phyloP scores from a whole-genome alignment of 2,797 vertebrate genomes.

The Ptychadena robeensis region DNA sequence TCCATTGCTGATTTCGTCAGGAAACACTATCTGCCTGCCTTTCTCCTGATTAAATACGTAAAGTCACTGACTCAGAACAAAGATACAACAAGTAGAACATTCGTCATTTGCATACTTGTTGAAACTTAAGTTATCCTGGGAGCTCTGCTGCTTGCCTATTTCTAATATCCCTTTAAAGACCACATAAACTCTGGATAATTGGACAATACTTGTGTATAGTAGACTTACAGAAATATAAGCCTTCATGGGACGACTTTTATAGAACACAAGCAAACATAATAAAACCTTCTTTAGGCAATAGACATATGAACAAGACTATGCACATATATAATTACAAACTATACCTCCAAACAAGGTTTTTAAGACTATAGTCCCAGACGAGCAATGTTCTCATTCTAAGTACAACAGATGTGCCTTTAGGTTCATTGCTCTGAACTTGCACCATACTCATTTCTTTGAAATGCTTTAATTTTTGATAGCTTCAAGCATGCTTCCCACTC shows the following conservation, averaged over 20 bases:
- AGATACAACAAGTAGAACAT: not conserved
- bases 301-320: not conserved
- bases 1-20: not conserved
- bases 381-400: not conserved
- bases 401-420: not conserved
- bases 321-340: not conserved
- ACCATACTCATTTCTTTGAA: not conserved
- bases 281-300: too few relatives aligned
- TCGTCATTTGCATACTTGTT: not conserved
- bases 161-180: too few relatives aligned
- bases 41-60: not conserved
- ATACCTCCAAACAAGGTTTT: not conserved
- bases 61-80: not conserved
- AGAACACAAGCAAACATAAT: too few relatives aligned
- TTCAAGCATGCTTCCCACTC: not conserved
- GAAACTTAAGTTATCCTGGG: not conserved
- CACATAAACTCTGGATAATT: not conserved
- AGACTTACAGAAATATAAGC: too few relatives aligned
- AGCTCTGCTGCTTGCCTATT: not conserved
- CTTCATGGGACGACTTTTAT: too few relatives aligned
- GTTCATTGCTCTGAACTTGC: not conserved
- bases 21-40: not conserved
- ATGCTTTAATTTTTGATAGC: not conserved
- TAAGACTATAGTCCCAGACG: not conserved
- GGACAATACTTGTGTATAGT: not conserved